A percentile compares a stretch with the other conserved stretches of the same genome.
Conservation (phyloP, 2,113 vertebrate genomes). For the Myxocyprinus asiaticus region DNA sequence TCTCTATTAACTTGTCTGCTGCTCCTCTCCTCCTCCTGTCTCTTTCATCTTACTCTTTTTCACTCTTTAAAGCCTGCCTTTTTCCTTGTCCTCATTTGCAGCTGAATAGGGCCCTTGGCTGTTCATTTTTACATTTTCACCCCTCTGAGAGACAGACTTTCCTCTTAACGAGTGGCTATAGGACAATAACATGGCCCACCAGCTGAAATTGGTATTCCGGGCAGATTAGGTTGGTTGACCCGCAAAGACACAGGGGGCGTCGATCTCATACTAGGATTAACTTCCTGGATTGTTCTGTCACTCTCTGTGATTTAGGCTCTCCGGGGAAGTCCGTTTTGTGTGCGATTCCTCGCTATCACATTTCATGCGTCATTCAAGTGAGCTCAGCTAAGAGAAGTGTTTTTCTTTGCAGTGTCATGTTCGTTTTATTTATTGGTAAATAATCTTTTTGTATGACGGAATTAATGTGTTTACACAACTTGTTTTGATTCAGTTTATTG, state of each 20-base stretch:
- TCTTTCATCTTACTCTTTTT: conserved; percentile 50
- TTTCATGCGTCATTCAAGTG: background rate
- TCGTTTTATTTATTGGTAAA: background rate
- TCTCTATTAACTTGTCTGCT: conserved; percentile 50
- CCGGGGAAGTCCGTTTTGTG: background rate
- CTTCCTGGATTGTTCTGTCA: background rate
- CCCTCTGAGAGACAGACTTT: conserved; percentile 33
- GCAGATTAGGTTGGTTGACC: conserved; percentile 39
- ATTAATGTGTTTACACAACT: too few relatives aligned
- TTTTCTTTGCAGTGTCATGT: background rate
- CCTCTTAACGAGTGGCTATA: conserved; percentile 32
- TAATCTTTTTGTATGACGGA: background rate
- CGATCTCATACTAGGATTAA: conserved; percentile 34
- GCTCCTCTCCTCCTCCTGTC: conserved; percentile 43
- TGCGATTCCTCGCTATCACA: conserved; percentile 17
- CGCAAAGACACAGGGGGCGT: conserved; percentile 2
- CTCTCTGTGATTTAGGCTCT: background rate
- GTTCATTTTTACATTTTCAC: conserved; percentile 55
- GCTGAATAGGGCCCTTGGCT: conserved; percentile 52
- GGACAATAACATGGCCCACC: conserved; percentile 37
- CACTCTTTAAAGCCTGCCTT: conserved; percentile 51
- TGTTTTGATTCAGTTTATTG: background rate
- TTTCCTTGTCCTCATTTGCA: conserved; percentile 58
- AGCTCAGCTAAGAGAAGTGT: background rate
- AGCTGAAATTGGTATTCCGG: conserved; percentile 51